phyloP scores from a whole-genome alignment of 2,888 invertebrate genomes.

The Oscheius sp. region DNA sequence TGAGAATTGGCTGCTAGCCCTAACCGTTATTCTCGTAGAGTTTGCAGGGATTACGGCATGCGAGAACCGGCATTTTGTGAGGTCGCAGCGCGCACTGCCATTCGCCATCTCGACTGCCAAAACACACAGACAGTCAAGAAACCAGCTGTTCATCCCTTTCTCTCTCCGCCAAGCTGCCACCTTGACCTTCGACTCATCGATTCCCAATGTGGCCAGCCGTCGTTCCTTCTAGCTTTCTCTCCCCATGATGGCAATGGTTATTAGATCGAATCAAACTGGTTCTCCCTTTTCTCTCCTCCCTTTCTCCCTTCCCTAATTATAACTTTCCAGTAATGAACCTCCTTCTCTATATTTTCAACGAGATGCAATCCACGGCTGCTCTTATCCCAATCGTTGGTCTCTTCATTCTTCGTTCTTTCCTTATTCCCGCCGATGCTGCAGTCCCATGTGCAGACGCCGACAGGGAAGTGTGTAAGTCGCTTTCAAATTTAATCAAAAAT shows the following conservation, averaged over 20 bases:
- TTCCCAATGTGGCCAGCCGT: not conserved
- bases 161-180: not conserved
- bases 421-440: slow-evolving; percentile 1
- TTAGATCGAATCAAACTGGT: slow-evolving; percentile 24
- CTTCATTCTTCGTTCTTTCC: slow-evolving; percentile 21
- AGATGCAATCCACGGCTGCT: slow-evolving; percentile 23
- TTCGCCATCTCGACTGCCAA: not conserved
- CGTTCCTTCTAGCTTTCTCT: not conserved
- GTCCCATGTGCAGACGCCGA: slow-evolving; percentile 12
- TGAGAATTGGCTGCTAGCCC: not conserved
- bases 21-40: too few species aligned
- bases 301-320: not conserved
- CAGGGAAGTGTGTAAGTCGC: slow-evolving; percentile 20
- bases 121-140: slow-evolving; percentile 4
- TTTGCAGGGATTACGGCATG: too few species aligned
- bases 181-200: slow-evolving; percentile 19
- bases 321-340: slow-evolving; percentile 28
- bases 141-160: slow-evolving; percentile 6
- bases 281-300: not conserved
- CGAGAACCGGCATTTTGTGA: not conserved
- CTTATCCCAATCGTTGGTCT: slow-evolving; percentile 28
- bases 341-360: slow-evolving; percentile 26
- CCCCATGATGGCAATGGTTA: not conserved
- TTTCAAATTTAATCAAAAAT: not conserved
- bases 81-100: not conserved